Conservation (phyloP, 2,113 vertebrate species). For the Macrotis lagotis region DNA sequence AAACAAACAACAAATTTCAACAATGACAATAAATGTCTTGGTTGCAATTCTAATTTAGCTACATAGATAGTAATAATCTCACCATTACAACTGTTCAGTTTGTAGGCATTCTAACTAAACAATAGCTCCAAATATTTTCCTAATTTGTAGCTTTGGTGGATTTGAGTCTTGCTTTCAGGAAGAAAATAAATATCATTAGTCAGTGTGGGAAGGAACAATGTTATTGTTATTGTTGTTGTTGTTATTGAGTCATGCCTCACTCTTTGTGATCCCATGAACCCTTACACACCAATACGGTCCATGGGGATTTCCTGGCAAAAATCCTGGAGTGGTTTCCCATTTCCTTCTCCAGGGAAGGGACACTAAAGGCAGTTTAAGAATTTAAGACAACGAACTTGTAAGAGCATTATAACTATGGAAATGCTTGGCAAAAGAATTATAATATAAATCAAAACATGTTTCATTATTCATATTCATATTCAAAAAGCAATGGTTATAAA, state of each 20-base stretch:
- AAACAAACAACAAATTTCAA: slow-evolving; percentile 27
- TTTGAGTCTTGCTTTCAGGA: not conserved
- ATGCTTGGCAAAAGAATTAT: not conserved
- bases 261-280: not conserved
- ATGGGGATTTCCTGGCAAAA: not conserved
- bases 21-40: not conserved
- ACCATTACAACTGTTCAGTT: not conserved
- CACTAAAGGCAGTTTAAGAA: not conserved
- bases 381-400: not conserved
- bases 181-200: not conserved
- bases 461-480: not conserved
- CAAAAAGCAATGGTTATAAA: not conserved
- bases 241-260: not conserved
- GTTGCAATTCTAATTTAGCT: slow-evolving; percentile 18
- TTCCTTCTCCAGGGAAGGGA: not conserved
- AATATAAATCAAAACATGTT: not conserved
- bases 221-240: not conserved
- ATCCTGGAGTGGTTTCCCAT: not conserved
- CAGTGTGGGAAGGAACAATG: not conserved
- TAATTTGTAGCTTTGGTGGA: not conserved
- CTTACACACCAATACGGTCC: not conserved
- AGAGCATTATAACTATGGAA: not conserved
- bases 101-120: not conserved
- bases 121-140: not conserved
- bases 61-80: not conserved